A percentile compares a stretch with the other conserved stretches of the same genome.
These are phyloP conservation scores for Dendrocincla fuliginosa DNA, from an alignment of 2,797 vertebrate genomes.

Conservation along the genomic window DNA sequence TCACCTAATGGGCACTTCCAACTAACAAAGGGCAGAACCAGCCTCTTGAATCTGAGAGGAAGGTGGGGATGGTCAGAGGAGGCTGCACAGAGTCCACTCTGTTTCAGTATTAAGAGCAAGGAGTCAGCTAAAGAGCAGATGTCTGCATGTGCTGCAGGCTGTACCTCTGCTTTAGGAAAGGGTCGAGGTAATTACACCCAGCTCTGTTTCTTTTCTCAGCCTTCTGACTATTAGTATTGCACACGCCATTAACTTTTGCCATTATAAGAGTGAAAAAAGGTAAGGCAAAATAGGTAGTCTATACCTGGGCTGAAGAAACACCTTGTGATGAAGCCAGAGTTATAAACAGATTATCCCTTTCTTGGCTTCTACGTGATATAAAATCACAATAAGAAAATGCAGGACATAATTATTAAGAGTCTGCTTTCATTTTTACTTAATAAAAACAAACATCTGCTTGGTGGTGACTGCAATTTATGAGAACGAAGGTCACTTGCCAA, in stretches of 20 bases:
- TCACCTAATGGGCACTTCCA: background rate
- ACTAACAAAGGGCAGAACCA: background rate
- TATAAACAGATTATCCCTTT: background rate
- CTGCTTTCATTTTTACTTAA: background rate
- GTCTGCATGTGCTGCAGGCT: background rate
- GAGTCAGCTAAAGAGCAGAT: background rate
- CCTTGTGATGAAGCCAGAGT: accelerated
- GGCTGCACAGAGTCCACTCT: background rate
- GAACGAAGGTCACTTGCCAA: background rate
- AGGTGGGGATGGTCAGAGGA: background rate
- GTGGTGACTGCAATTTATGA: background rate
- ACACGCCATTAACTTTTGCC: background rate
- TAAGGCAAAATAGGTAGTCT: background rate
- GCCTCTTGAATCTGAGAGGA: background rate
- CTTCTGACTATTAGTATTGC: background rate
- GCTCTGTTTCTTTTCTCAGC: background rate
- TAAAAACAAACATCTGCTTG: background rate
- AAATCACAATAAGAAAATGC: background rate
- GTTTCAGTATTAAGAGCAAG: background rate
- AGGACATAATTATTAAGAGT: background rate
- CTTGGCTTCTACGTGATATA: background rate
- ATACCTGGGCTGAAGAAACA: background rate
- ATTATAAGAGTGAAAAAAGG: background rate
- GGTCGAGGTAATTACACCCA: background rate
- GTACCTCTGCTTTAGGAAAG: background rate